Evolutionary conservation across 2,113 vertebrate species (phyloP), one percentile per base, ranked within the genome.

Genomic region (Eira barbara): DNA sequence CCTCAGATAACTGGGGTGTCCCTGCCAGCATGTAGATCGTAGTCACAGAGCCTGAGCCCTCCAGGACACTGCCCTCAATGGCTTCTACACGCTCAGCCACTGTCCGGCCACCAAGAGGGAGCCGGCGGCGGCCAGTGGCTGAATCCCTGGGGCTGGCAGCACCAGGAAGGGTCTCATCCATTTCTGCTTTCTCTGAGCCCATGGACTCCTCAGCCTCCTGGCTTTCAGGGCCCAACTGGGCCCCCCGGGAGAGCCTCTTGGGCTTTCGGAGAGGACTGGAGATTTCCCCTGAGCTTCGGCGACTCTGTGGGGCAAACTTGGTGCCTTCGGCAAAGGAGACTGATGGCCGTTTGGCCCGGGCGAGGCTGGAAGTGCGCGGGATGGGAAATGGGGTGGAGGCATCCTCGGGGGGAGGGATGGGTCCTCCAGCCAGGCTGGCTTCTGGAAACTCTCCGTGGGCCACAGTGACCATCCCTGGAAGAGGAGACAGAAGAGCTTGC

Each of bases 311-410:
- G 49, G 97, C 98, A 76, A 99, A 99, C 95, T 99, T 99, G 0
- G 99, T 99, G 25, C 99, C 99, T 97, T 99, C 99, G 0, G 99
- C 99, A 27, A 99, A 99, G 57, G 99, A 99, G 78, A 99, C 99
- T 0, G 99, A 99, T 1, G 99, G 99, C 0, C 99, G 98, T 98
- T 99, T 99, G 97, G 99, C 98, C 97, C 99, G 99, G 82, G 99
- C 99, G 0, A 99, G 99, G 98, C 99, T 99, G 98, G 99, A 99
- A 25, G 99, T 99, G 59, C 99, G 99, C 0, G 99, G 99, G 97
- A 99, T 99, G 98, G 98, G 98, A 3, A 99, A 99, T 2, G 99
- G 98, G 13, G 99, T 99, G 0, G 99, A 98, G 73, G 99, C 98
- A 0, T 99, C 99, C 91, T 99, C 99, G 0, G 98, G 98, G 95